phyloP scores from a whole-genome alignment of 2,113 vertebrate species.

The Gavia stellata region DNA sequence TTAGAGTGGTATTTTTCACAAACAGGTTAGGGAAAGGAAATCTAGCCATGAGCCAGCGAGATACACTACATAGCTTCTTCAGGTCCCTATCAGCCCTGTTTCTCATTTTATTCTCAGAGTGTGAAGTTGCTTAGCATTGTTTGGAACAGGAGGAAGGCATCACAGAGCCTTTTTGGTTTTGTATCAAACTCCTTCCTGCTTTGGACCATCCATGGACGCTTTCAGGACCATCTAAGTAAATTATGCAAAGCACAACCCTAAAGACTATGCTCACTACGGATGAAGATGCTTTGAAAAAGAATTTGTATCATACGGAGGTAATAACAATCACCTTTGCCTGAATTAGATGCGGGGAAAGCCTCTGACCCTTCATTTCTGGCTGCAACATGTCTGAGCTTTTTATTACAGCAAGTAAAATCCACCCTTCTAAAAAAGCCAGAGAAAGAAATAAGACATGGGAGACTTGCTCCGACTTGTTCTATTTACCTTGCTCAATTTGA shows the following conservation, averaged over 20 bases:
- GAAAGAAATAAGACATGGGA: not conserved
- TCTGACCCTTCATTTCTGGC: not conserved
- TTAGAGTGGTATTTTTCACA: not conserved
- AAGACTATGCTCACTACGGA: not conserved
- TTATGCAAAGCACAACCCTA: not conserved
- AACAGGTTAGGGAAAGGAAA: not conserved
- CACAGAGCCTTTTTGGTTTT: not conserved
- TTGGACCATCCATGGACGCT: not conserved
- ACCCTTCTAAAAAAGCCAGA: not conserved
- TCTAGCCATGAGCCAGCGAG: not conserved
- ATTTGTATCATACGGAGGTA: not conserved
- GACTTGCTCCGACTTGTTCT: constrained; percentile 21
- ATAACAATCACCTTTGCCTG: not conserved
- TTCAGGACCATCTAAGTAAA: not conserved
- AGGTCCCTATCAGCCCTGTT: not conserved
- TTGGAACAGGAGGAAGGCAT: not conserved
- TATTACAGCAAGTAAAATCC: not conserved
- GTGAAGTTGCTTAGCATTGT: not conserved
- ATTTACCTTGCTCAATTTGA: constrained; percentile 9
- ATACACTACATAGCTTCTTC: not conserved
- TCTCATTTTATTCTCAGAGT: not conserved
- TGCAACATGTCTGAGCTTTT: not conserved
- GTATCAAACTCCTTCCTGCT: not conserved
- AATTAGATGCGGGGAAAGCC: not conserved
- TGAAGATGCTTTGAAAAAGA: not conserved